Percentiles rank a stretch among this genome's conserved stretches.
These are phyloP conservation scores for Sula dactylatra DNA, from an alignment of 2,113 vertebrate genomes.

Conservation along the genomic window DNA sequence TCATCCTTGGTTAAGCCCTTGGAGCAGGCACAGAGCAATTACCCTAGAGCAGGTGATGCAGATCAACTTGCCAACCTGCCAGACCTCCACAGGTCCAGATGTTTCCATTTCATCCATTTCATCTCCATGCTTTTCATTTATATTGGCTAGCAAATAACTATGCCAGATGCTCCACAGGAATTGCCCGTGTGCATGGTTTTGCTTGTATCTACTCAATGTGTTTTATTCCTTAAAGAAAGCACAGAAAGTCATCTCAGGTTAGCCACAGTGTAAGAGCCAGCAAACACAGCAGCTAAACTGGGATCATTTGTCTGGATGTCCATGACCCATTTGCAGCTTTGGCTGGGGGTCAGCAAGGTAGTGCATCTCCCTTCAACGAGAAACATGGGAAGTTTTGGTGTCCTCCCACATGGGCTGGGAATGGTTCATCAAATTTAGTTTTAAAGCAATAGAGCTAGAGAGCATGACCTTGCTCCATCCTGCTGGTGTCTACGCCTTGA, in stretches of 20 bases:
- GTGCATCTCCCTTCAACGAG: neutral
- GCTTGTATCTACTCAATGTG: neutral
- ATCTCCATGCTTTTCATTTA: neutral
- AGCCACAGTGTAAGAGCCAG: neutral
- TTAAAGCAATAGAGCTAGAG: neutral
- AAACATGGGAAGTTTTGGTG: fast-evolving
- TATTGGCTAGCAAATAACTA: neutral
- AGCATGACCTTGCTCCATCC: neutral
- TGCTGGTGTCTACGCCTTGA: fast-evolving
- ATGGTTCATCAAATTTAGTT: neutral
- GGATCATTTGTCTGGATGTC: neutral
- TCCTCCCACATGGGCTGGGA: neutral
- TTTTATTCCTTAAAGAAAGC: neutral
- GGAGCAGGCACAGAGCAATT: neutral
- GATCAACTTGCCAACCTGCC: neutral
- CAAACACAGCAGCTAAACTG: neutral
- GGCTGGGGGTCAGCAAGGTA: neutral
- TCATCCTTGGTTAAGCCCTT: neutral
- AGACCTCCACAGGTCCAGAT: neutral
- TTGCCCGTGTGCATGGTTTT: fast-evolving
- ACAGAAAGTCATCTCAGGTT: neutral
- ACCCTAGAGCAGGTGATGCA: neutral
- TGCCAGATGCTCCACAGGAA: neutral
- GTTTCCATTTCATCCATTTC: neutral
- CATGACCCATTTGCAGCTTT: neutral